Percentiles rank a stretch among this genome's conserved stretches.
phyloP scores from a whole-genome alignment of 92 coral and sea anemone species.

The Epizoanthus rinbou region DNA sequence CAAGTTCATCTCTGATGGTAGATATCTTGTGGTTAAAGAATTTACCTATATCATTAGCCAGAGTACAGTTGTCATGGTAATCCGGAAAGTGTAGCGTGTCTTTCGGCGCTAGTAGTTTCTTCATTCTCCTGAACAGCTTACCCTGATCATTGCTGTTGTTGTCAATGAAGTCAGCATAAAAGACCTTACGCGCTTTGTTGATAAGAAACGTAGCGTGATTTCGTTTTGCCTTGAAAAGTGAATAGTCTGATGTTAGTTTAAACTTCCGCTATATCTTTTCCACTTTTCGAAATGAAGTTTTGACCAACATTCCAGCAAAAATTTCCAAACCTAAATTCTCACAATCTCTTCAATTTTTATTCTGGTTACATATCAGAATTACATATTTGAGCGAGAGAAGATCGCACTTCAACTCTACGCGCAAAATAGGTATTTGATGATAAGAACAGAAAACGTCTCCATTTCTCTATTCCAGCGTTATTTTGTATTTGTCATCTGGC shows the following conservation, averaged over 20 bases:
- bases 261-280: conserved; percentile 48
- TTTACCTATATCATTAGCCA: conserved; percentile 58
- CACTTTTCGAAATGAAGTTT: conserved; percentile 52
- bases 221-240: conserved; percentile 25
- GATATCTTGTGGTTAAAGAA: conserved; percentile 56
- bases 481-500: too few relatives aligned
- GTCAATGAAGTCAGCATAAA: conserved; percentile 43
- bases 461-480: too few relatives aligned
- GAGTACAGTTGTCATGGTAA: conserved; percentile 40
- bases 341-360: too few relatives aligned
- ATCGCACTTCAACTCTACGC: too few relatives aligned
- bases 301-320: too few relatives aligned
- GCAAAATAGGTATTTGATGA: too few relatives aligned
- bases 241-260: too few relatives aligned
- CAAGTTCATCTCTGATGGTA: conserved; percentile 43
- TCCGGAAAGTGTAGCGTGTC: conserved; percentile 43
- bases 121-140: conserved; percentile 52
- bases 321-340: too few relatives aligned
- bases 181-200: conserved; percentile 45
- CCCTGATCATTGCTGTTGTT: conserved; percentile 53
- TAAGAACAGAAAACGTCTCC: too few relatives aligned
- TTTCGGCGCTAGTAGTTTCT: conserved; percentile 53
- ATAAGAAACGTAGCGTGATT: conserved; percentile 39
- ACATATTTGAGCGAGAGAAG: too few relatives aligned
- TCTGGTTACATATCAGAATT: too few relatives aligned